Conservation (phyloP, 92 coral and sea anemone species). For the Porites cylindrica region DNA sequence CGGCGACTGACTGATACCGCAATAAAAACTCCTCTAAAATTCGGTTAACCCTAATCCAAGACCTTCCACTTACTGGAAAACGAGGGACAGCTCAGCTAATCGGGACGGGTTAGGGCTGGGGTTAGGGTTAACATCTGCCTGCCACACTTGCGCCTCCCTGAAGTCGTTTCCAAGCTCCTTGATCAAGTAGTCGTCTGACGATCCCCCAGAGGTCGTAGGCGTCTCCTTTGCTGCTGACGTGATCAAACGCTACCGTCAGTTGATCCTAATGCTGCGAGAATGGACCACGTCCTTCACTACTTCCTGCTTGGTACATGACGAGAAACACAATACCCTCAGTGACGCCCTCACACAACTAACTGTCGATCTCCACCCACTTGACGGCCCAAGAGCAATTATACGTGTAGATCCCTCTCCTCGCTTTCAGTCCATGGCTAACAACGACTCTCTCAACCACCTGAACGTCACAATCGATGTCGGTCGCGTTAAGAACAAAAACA, state of each 20-base stretch:
- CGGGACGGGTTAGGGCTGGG: no score
- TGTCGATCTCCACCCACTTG: slow-evolving; percentile 53
- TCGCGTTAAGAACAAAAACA: not conserved
- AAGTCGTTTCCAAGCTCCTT: slow-evolving; percentile 47
- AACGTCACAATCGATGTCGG: slow-evolving; percentile 2
- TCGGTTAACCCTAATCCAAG: no score
- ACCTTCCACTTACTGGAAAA: no score
- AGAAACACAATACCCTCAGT: slow-evolving; percentile 60
- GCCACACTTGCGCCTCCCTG: slow-evolving; percentile 61
- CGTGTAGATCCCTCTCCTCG: slow-evolving; percentile 67
- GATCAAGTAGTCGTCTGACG: slow-evolving; percentile 54
- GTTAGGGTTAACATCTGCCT: slow-evolving; percentile 24
- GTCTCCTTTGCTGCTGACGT: slow-evolving; percentile 73
- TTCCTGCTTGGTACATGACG: slow-evolving; percentile 46
- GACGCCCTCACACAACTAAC: slow-evolving; percentile 54
- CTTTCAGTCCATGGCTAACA: slow-evolving; percentile 21
- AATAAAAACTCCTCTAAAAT: no score
- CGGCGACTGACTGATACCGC: no score
- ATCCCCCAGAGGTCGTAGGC: slow-evolving; percentile 58
- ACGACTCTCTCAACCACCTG: not conserved
- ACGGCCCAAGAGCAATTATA: slow-evolving; percentile 61
- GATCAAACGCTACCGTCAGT: slow-evolving; percentile 56
- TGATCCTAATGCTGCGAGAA: slow-evolving; percentile 60
- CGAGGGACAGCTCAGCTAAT: no score
- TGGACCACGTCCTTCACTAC: slow-evolving; percentile 65